Percentiles rank a stretch among this genome's conserved stretches.
Conservation (phyloP, 1,140 invertebrate genomes). For the Globodera rostochiensis region DNA sequence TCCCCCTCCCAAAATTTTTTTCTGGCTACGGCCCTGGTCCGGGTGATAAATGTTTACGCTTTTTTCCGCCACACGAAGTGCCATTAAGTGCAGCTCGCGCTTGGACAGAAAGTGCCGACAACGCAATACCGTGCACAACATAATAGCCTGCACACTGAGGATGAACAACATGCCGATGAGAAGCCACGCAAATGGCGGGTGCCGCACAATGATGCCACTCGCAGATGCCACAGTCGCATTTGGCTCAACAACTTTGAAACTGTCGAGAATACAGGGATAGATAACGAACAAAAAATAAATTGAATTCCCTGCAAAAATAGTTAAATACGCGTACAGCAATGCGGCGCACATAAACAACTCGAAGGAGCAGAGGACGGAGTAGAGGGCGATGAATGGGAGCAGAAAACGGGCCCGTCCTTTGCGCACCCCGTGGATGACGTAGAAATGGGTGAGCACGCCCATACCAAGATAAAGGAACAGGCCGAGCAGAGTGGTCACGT, state of each 20-base stretch:
- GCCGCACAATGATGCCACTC: conserved; percentile 7
- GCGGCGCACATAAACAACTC: conserved; percentile 44
- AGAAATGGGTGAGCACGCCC: conserved; percentile 52
- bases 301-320: not conserved
- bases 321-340: conserved; percentile 39
- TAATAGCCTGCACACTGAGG: conserved; percentile 34
- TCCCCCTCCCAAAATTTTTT: too few species aligned
- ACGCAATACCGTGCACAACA: conserved; percentile 28
- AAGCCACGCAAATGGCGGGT: conserved; percentile 34
- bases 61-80: conserved; percentile 48
- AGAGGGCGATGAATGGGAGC: conserved; percentile 62
- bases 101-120: conserved; percentile 40
- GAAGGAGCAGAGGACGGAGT: conserved; percentile 46
- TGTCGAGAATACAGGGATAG: conserved; percentile 2
- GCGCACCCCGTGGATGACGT: conserved; percentile 58
- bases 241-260: conserved; percentile 40
- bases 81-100: conserved; percentile 48
- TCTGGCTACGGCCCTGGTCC: too few species aligned
- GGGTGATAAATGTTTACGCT: conserved; percentile 39
- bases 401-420: conserved; percentile 47
- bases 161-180: conserved; percentile 37
- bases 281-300: not conserved
- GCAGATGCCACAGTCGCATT: not conserved
- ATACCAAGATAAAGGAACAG: conserved; percentile 56
- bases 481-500: conserved; percentile 55